Base-by-base conservation (phyloP, 2,797 vertebrate species). In the Glyptemys insculpta region DNA sequence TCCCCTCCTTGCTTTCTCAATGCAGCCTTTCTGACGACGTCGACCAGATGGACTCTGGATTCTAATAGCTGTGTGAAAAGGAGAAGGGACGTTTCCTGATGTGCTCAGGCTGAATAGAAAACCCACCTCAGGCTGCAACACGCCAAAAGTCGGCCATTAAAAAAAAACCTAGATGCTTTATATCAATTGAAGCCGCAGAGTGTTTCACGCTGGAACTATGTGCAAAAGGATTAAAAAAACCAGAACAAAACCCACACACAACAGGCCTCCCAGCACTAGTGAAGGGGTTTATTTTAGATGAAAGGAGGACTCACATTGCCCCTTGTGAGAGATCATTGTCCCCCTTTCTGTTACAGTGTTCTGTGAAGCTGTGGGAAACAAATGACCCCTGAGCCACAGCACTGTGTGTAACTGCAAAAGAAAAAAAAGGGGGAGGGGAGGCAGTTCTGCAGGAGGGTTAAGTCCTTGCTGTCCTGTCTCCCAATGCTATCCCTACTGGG, bases 311-410 rank as follows among this genome's bases (percentile, higher is more conserved):
- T 98, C 97, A 97, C 97, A 98, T 97, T 31, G 62, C 95, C 97
- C 94, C 97, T 91, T 98, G 96, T 98, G 97, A 98, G 98, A 96
- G 97, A 98, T 96, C 97, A 98, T 98, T 98, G 98, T 98, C 97
- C 96, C 97, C 94, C 95, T 97, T 97, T 98, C 97, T 98, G 97
- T 97, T 98, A 97, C 97, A 98, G 97, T 85, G 95, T 97, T 97
- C 97, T 98, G 97, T 97, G 98, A 98, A 98, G 97, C 98, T 98
- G 98, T 98, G 98, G 98, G 98, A 98, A 98, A 98, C 98, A 98
- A 98, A 98, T 98, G 98, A 98, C 98, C 98, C 98, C 96, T 79
- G 79, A 98, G 98, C 90, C 98, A 97, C 97, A 96, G 97, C 89
- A 6, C 96, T 97, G 96, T 94, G 96, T 98, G 97, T 97, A 97